Conservation (phyloP, 2,797 vertebrate genomes). For the Vipera ursinii region DNA sequence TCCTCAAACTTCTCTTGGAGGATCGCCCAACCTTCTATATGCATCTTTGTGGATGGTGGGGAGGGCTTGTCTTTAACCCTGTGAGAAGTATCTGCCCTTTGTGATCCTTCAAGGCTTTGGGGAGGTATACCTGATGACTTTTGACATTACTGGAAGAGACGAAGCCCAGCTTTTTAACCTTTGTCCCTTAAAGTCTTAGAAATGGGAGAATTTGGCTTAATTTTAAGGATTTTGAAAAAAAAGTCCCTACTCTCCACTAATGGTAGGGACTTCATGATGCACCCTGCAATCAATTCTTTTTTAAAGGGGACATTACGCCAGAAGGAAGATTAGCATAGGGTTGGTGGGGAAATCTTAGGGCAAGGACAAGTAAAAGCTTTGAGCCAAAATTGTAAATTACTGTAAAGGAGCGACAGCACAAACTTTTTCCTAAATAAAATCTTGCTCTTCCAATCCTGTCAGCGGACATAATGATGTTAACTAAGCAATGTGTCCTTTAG, state of each 20-base stretch:
- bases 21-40: neutral
- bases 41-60: neutral
- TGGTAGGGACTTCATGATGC: neutral
- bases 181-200: neutral
- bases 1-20: neutral
- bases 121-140: neutral
- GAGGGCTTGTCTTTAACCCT: neutral
- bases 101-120: neutral
- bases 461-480: neutral
- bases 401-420: neutral
- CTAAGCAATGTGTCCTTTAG: slow-evolving; percentile 19
- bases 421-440: neutral
- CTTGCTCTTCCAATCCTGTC: neutral
- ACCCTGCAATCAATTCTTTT: neutral
- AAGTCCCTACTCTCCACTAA: neutral
- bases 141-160: neutral
- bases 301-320: neutral
- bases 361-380: too few relatives aligned
- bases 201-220: neutral
- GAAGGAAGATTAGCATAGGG: neutral
- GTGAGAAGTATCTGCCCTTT: neutral
- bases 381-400: neutral
- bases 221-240: neutral
- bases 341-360: neutral
- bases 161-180: neutral